Conservation (phyloP, 2,797 vertebrate species). For the Bothrops alternatus region DNA sequence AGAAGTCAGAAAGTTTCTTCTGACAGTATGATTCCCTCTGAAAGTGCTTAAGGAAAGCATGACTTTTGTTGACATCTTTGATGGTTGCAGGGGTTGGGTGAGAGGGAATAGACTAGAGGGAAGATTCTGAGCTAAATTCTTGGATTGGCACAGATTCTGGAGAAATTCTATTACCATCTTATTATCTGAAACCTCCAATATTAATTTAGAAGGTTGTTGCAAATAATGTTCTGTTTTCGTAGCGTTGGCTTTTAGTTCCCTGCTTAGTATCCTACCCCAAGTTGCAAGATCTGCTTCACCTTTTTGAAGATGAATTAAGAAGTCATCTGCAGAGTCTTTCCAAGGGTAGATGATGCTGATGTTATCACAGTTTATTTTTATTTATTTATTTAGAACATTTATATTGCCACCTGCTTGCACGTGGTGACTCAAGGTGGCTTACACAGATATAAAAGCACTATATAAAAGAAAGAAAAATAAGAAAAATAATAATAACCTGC, state of each 20-base stretch:
- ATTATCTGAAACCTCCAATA: neutral
- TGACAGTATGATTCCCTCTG: neutral
- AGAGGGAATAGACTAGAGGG: too few relatives aligned
- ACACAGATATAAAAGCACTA: too few relatives aligned
- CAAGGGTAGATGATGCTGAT: neutral
- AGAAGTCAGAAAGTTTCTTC: neutral
- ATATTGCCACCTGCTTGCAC: too few relatives aligned
- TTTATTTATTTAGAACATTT: too few relatives aligned
- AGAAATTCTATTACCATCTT: rapidly evolving
- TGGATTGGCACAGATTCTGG: neutral
- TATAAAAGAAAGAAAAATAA: too few relatives aligned
- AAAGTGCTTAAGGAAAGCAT: neutral
- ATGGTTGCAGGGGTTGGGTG: neutral
- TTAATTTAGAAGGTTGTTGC: neutral
- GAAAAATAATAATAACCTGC: too few relatives aligned
- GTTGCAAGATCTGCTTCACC: neutral
- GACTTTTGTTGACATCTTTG: neutral
- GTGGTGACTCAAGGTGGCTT: too few relatives aligned
- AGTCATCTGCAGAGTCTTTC: neutral
- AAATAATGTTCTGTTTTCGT: neutral
- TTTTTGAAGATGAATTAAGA: neutral
- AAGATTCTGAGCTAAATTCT: neutral
- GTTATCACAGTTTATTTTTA: neutral
- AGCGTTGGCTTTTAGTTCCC: neutral
- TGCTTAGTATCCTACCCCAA: neutral